A percentile compares a stretch with the other conserved stretches of the same genome.
Evolutionary conservation across 2,797 vertebrate genomes (phyloP).

Genomic region (Schizopygopsis malacanthus): DNA sequence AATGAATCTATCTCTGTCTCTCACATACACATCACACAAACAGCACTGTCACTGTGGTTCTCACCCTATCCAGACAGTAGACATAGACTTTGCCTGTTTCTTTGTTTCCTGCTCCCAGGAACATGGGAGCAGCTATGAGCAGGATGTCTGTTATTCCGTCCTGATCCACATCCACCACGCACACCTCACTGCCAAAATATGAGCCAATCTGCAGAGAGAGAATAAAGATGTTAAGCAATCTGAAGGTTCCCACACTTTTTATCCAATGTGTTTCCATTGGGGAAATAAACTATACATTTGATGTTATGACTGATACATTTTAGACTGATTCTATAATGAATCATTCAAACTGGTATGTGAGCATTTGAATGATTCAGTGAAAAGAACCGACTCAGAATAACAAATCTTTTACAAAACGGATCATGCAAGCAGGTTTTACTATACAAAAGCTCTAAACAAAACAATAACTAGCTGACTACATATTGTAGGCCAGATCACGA

Average conservation of each 20-base stretch:
- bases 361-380: neutral
- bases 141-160: constrained; percentile 91
- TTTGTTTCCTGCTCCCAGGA: constrained; percentile 88
- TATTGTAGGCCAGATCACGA: neutral
- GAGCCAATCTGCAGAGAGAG: constrained; percentile 86
- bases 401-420: neutral
- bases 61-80: constrained; percentile 82
- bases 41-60: constrained; percentile 31
- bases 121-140: constrained; percentile 94
- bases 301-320: neutral
- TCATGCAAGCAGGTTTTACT: neutral
- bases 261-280: neutral
- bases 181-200: constrained; percentile 94
- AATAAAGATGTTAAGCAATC: constrained; percentile 9
- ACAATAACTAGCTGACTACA: neutral
- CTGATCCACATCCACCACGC: constrained; percentile 86
- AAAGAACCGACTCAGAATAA: neutral
- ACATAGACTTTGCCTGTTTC: constrained; percentile 90
- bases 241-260: neutral
- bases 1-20: neutral
- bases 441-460: neutral
- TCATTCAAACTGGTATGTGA: neutral
- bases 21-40: neutral
- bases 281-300: neutral
- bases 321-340: neutral